A percentile compares a stretch with the other conserved stretches of the same genome.
phyloP scores from a whole-genome alignment of 2,113 vertebrate species.

The Apteryx owenii region DNA sequence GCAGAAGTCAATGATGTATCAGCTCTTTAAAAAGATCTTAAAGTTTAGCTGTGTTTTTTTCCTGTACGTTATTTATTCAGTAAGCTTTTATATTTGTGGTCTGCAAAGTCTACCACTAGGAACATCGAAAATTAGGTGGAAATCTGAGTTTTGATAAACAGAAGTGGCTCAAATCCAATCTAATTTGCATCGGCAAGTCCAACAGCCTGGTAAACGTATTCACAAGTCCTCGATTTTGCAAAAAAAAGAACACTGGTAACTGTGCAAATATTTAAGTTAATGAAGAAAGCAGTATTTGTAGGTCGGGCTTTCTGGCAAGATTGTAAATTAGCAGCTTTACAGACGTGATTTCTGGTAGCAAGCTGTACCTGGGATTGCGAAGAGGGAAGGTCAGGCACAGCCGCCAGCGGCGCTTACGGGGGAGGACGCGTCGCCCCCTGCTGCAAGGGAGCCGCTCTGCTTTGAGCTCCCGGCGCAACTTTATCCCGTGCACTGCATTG shows the following conservation, averaged over 20 bases:
- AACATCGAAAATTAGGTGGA: not conserved
- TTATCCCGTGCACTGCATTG: fast-evolving
- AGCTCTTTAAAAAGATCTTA: too few relatives aligned
- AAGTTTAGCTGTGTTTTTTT: not conserved
- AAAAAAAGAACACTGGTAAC: not conserved
- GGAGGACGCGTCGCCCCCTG: fast-evolving
- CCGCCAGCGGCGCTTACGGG: too few relatives aligned
- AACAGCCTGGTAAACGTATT: not conserved
- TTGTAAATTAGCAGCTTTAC: not conserved
- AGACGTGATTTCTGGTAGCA: fast-evolving
- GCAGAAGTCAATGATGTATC: not conserved
- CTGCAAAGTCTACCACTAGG: not conserved
- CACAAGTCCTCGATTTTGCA: not conserved
- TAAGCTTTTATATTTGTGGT: not conserved
- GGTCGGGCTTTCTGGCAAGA: not conserved
- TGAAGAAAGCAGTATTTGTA: not conserved
- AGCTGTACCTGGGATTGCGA: too few relatives aligned
- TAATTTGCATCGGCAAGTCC: not conserved
- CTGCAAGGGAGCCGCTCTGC: fast-evolving
- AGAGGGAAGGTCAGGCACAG: not conserved
- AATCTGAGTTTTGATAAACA: not conserved
- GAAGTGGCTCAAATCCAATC: not conserved
- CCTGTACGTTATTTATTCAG: not conserved
- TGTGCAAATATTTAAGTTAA: not conserved
- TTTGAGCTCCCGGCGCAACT: fast-evolving